A percentile compares a stretch with the other conserved stretches of the same genome.
phyloP scores from a whole-genome alignment of 2,888 invertebrate genomes.

The Cartodere bifasciata region DNA sequence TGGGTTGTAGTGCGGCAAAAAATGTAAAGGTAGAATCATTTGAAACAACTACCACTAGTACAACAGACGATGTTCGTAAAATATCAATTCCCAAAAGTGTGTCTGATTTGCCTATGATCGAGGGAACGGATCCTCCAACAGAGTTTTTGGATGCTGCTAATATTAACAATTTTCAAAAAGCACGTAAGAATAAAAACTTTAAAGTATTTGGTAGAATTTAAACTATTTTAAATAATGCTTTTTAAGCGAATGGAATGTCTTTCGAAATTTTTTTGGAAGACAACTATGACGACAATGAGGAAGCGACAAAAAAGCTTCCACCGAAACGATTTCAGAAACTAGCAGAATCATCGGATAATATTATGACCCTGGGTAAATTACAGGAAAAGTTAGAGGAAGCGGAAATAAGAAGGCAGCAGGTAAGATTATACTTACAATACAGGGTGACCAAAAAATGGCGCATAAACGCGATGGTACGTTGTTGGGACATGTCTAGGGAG shows the following conservation, averaged over 20 bases:
- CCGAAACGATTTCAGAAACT: slow-evolving; percentile 55
- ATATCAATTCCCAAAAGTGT: slow-evolving; percentile 20
- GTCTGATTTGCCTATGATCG: slow-evolving; percentile 24
- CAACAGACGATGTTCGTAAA: slow-evolving; percentile 18
- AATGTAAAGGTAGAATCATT: slow-evolving; percentile 29
- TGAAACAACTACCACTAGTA: slow-evolving; percentile 21
- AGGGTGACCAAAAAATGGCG: no score
- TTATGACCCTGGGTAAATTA: slow-evolving; percentile 44
- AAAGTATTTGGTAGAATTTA: slow-evolving; percentile 4
- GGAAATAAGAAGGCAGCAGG: slow-evolving; percentile 52
- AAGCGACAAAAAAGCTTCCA: slow-evolving; percentile 44
- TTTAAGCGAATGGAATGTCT: slow-evolving; percentile 29
- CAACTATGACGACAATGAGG: slow-evolving; percentile 18
- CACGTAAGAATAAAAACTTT: slow-evolving; percentile 19
- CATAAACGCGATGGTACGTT: no score
- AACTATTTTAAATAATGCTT: background rate
- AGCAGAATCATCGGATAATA: slow-evolving; percentile 47
- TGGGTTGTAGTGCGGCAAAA: slow-evolving; percentile 33
- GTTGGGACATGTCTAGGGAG: no score
- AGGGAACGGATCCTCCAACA: slow-evolving; percentile 27
- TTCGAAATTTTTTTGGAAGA: slow-evolving; percentile 32
- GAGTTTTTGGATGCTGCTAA: slow-evolving; percentile 24
- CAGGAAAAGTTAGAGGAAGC: slow-evolving; percentile 62
- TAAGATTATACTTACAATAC: no score
- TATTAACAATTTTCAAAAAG: slow-evolving; percentile 28